phyloP scores from a whole-genome alignment of 2,113 vertebrate species.

The Pseudorectes ferrugineus region DNA sequence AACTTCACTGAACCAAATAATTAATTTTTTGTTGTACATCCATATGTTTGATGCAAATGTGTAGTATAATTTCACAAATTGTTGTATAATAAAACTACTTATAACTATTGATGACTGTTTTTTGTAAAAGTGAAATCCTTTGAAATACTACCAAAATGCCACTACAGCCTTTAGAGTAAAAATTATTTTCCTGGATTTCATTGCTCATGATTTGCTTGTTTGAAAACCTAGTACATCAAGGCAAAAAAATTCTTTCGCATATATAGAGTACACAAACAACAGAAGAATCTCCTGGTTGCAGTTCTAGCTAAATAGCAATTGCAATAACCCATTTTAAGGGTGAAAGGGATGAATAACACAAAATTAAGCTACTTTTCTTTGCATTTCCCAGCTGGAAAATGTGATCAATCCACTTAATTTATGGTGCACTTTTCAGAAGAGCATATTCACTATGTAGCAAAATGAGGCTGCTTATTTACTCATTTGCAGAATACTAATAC shows the following conservation, averaged over 20 bases:
- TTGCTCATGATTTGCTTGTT: not conserved
- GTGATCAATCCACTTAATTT: not conserved
- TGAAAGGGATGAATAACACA: not conserved
- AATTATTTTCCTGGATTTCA: not conserved
- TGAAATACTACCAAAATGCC: not conserved
- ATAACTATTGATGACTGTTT: not conserved
- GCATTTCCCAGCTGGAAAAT: not conserved
- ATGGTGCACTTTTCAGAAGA: not conserved
- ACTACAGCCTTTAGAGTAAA: not conserved
- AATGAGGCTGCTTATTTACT: not conserved
- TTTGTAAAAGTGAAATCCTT: not conserved
- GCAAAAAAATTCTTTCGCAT: not conserved
- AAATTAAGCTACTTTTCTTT: not conserved
- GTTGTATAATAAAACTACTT: not conserved
- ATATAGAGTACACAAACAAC: rapidly evolving
- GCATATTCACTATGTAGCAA: not conserved
- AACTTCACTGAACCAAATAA: not conserved
- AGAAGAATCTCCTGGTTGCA: not conserved
- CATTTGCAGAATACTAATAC: not conserved
- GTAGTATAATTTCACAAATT: not conserved
- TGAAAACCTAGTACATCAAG: not conserved
- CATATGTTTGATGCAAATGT: not conserved
- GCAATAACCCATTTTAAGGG: not conserved
- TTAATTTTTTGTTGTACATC: not conserved
- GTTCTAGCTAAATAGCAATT: not conserved